phyloP scores from a whole-genome alignment of 1,140 invertebrate species.

The Mesaphorura yosii region DNA sequence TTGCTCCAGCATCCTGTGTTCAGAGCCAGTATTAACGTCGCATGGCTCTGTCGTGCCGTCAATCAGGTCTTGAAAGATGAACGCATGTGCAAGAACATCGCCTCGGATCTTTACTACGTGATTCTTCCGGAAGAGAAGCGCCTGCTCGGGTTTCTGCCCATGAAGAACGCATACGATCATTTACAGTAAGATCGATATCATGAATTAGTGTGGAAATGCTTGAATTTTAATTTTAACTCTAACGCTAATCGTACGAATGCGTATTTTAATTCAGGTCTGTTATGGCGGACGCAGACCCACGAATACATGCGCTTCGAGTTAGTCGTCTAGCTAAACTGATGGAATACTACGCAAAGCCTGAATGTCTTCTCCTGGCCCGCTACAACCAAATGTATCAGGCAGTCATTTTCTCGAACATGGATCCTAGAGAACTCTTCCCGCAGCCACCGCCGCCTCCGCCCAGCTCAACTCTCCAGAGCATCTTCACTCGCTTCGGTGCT shows the following conservation, averaged over 20 bases:
- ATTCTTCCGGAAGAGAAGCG: slow-evolving; percentile 28
- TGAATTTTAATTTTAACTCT: background rate
- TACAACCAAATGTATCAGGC: slow-evolving; percentile 8
- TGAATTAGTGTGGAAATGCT: background rate
- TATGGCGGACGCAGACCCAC: slow-evolving; percentile 14
- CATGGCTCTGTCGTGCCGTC: slow-evolving; percentile 15
- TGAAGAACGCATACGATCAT: slow-evolving; percentile 17
- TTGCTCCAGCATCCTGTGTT: slow-evolving; percentile 14
- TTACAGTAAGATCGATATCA: slow-evolving; percentile 17
- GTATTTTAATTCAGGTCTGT: slow-evolving; percentile 5
- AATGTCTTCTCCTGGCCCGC: slow-evolving; percentile 19
- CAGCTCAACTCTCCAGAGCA: slow-evolving; percentile 26
- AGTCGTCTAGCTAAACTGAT: slow-evolving; percentile 12
- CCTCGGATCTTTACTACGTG: slow-evolving; percentile 15
- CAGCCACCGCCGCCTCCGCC: slow-evolving; percentile 13
- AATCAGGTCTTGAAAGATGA: slow-evolving; percentile 21
- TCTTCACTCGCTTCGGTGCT: slow-evolving; percentile 18
- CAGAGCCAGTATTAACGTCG: slow-evolving; percentile 16
- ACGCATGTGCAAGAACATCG: slow-evolving; percentile 5
- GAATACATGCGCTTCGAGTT: slow-evolving; percentile 11
- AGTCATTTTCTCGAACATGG: slow-evolving; percentile 3
- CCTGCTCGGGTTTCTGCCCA: slow-evolving; percentile 25
- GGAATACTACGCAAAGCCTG: slow-evolving; percentile 7
- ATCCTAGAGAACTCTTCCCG: background rate
- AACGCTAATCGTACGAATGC: background rate